Evolutionary conservation across 2,888 invertebrate species (phyloP), one percentile per base, ranked within the genome.

Genomic region (Coleophora deauratella): DNA sequence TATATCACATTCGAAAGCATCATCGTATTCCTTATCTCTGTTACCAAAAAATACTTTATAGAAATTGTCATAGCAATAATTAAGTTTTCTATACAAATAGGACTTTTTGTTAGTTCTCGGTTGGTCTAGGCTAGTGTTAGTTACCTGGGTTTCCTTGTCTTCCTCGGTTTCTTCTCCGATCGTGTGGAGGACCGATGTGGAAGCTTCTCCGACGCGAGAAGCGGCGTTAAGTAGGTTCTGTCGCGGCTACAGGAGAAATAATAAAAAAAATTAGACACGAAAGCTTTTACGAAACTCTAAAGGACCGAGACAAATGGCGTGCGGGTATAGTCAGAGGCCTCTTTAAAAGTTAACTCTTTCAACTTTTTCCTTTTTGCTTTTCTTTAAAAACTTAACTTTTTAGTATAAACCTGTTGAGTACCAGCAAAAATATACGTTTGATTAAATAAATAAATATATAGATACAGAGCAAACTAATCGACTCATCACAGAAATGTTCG

Each of bases 141-240:
- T 78, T 86, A 86, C 86, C 87, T 91, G 92, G 0, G 94, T 88
- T 57, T 95, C 95, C 55, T 93, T 91, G 70, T 91, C 93, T 50
- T 93, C 91, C 10, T 91, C 91, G n/a, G 93, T 93, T 46, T 96
- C 96, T 61, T 97, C 96, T 11, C 95, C 96, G 69, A 98, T 97
- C 40, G 95, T 96, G 60, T 94, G 91, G 40, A 99, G 89, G 0
- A 99, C 96, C 59, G 94, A 93, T 37, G 97, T 95, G 44, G 97
- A 97, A 0, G 98, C 97, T 72, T 99, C 99, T 9, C 99, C 99
- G 36, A 99, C 97, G 47, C 95, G 90, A 10, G 96, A 96, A 0
- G 99, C 99, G 0, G 99, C 98, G 70, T 95, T 96, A 38, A 99
- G 89, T 28, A 99, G 88, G 68, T 91, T 95, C 80, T 98, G 97